Conservation (phyloP, 2,797 vertebrate species). For the Myripristis jacobus region DNA sequence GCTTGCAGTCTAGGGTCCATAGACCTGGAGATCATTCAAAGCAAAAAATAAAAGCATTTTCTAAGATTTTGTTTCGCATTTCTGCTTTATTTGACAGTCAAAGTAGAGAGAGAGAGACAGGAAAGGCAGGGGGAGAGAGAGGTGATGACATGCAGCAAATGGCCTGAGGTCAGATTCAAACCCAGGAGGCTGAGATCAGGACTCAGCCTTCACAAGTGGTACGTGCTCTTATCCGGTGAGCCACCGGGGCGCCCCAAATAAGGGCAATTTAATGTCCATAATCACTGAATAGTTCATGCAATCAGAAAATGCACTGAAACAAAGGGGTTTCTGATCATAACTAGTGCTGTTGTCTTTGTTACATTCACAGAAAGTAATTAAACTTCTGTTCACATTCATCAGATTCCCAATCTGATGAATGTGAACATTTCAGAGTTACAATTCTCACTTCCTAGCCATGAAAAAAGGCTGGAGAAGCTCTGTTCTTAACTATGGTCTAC, state of each 20-base stretch:
- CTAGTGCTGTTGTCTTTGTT: not conserved
- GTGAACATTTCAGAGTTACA: constrained; percentile 6
- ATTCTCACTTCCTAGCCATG: constrained; percentile 4
- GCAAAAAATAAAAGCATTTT: not conserved
- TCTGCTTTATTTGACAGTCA: too few species aligned
- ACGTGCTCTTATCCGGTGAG: too few species aligned
- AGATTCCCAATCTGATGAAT: not conserved
- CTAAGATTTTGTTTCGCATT: too few species aligned
- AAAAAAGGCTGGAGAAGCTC: constrained; percentile 23
- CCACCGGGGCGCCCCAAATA: too few species aligned
- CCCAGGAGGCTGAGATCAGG: too few species aligned
- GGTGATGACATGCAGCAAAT: too few species aligned
- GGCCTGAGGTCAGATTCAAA: too few species aligned
- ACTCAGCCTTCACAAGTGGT: too few species aligned
- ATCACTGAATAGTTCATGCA: constrained; percentile 1
- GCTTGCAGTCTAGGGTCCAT: not conserved
- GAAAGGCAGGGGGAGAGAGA: too few species aligned
- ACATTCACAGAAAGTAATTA: constrained; percentile 5
- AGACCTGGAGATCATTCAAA: not conserved
- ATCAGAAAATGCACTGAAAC: not conserved
- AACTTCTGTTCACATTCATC: constrained; percentile 1
- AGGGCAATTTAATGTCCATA: not conserved
- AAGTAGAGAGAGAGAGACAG: too few species aligned
- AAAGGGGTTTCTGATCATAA: not conserved
- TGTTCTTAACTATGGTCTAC: constrained; percentile 22